Base-by-base conservation (phyloP, 2,113 vertebrate genomes). In the Tonatia bakeri region DNA sequence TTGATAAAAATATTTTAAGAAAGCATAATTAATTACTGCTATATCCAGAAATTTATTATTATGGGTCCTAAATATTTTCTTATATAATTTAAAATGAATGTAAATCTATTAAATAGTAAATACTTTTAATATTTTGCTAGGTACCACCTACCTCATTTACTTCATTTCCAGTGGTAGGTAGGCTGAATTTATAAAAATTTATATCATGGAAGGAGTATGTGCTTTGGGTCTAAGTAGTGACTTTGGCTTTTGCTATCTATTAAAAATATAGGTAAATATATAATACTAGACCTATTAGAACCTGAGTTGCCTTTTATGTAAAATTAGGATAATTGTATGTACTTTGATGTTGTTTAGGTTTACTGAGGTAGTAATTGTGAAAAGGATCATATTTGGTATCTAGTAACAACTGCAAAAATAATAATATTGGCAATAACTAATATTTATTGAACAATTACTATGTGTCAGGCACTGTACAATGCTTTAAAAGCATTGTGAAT, bases 211-310 rank as follows among this genome's bases (percentile, higher is more conserved):
- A 87, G 3, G 6, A 87, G 80, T 6, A 83, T 81, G 4, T 59
- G n/a, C 20, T 92, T 59, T 81, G 36, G 12, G 28, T 72, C 70
- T 77, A 12, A 81, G 85, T 69, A 86, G 33, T 40, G 22, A 83
- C 11, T 31, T 36, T 87, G 28, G 3, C n/a, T 59, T 91, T 86
- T 94, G 20, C 70, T 75, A 43, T 75, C 87, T 87, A 69, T 56
- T 96, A 90, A 96, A 96, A 94, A 93, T 87, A 76, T 8, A 79
- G 26, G 31, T 50, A 67, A 52, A 4, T 56, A 54, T 38, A 16
- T 14, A 86, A 86, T 45, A 65, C 5, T 64, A 50, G 13, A 20
- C n/a, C 81, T 80, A 77, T 59, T 72, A 61, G 26, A 94, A 91
- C 1, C 13, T 81, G 28, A 81, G 36, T 36, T 2, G 69, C 7